Conservation (phyloP, 35 echinoderm and acorn worm genomes). For the Holothuria glaberrima region DNA sequence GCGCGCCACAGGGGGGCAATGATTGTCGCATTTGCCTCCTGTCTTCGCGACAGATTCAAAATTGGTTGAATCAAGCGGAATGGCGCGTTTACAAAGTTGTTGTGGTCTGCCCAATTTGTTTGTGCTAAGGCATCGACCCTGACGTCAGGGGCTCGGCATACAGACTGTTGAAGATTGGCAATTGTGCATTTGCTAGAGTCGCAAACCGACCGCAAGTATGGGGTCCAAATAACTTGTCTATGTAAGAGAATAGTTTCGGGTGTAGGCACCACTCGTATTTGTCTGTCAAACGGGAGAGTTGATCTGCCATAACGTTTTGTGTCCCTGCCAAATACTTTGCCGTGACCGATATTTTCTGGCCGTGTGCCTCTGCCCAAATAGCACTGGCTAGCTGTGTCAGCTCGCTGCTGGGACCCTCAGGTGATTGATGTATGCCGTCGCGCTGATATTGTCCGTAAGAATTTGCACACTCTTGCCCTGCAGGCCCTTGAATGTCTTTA, state of each 20-base stretch:
- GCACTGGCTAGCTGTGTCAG: slow-evolving; percentile 44
- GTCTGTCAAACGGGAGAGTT: slow-evolving; percentile 37
- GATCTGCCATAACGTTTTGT: too few relatives aligned
- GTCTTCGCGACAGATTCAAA: neutral
- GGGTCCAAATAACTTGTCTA: slow-evolving; percentile 47
- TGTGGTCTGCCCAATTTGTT: slow-evolving; percentile 59
- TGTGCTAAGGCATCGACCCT: slow-evolving; percentile 64
- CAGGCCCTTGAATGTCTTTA: slow-evolving; percentile 54
- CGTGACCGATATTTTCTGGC: neutral
- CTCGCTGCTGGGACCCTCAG: slow-evolving; percentile 35
- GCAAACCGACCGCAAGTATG: slow-evolving; percentile 66
- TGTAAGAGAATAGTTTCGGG: neutral
- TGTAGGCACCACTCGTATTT: slow-evolving; percentile 56
- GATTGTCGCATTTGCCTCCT: slow-evolving; percentile 48
- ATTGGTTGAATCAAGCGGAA: slow-evolving; percentile 59
- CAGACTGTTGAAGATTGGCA: slow-evolving; percentile 66
- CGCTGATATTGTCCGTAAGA: slow-evolving; percentile 63
- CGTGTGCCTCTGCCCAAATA: slow-evolving; percentile 53
- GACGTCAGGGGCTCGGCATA: slow-evolving; percentile 43
- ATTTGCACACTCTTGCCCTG: slow-evolving; percentile 62
- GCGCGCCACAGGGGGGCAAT: slow-evolving; percentile 51
- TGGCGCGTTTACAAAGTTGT: slow-evolving; percentile 72
- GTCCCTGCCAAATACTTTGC: too few relatives aligned
- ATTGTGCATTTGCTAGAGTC: slow-evolving; percentile 55
- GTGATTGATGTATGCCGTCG: slow-evolving; percentile 68